Evolutionary conservation across 2,797 vertebrate genomes (phyloP).

Genomic region (Clarias pachynema): DNA sequence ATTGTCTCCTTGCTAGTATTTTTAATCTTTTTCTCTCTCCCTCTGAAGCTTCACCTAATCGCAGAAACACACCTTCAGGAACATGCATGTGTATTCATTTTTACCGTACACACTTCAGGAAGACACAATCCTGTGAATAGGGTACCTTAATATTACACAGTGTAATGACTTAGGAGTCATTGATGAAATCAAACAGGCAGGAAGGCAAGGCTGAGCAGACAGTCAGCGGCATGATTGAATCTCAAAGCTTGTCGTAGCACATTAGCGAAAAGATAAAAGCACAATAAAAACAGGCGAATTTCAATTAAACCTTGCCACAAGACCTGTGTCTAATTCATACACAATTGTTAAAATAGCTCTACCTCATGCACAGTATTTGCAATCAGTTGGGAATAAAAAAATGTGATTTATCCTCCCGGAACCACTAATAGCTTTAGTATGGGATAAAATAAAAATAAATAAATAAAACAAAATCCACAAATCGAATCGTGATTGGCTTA

Average conservation of each 20-base stretch:
- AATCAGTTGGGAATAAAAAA: constrained; percentile 2
- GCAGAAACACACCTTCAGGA: constrained; percentile 36
- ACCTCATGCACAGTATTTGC: constrained; percentile 23
- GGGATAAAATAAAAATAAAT: constrained; percentile 12
- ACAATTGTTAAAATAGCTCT: constrained; percentile 35
- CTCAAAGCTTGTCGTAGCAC: constrained; percentile 64
- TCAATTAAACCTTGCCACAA: constrained; percentile 60
- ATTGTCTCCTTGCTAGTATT: constrained; percentile 45
- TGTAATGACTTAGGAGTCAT: constrained; percentile 30
- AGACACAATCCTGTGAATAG: background rate
- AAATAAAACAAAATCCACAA: constrained; percentile 7
- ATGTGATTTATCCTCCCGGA: constrained; percentile 41
- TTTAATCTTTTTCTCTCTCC: constrained; percentile 34
- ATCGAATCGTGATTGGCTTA: constrained; percentile 28
- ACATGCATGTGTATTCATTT: constrained; percentile 39
- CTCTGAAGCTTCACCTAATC: constrained; percentile 34
- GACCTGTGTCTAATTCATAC: constrained; percentile 50
- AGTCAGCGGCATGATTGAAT: constrained; percentile 52
- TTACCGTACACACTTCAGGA: constrained; percentile 30
- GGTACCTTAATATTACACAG: constrained; percentile 30
- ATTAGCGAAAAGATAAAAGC: constrained; percentile 68
- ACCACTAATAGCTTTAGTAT: constrained; percentile 29
- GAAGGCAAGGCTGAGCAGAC: constrained; percentile 7
- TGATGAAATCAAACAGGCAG: constrained; percentile 33
- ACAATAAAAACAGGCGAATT: constrained; percentile 58